phyloP scores from a whole-genome alignment of 2,113 vertebrate genomes.

The Clarias magur region DNA sequence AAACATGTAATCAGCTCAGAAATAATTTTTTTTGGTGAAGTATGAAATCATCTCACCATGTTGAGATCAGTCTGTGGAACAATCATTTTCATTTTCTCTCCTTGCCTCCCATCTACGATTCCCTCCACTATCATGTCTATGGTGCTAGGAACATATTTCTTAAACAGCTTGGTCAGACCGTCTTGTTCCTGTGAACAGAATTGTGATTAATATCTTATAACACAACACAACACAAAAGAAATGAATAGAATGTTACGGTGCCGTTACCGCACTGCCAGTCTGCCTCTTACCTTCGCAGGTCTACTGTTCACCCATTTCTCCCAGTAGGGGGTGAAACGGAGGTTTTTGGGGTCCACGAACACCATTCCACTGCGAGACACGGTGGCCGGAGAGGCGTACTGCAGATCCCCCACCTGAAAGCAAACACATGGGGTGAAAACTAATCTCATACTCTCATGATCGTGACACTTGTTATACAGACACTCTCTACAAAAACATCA shows the following conservation, averaged over 20 bases:
- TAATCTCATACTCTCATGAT: not conserved
- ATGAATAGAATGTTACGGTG: not conserved
- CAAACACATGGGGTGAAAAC: conserved; percentile 7
- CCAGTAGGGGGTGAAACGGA: conserved; percentile 89
- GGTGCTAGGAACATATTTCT: conserved; percentile 86
- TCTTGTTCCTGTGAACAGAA: conserved; percentile 66
- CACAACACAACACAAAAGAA: too few species aligned
- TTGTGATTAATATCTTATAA: not conserved
- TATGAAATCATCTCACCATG: conserved; percentile 77
- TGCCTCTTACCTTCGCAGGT: conserved; percentile 71
- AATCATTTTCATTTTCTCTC: conserved; percentile 83
- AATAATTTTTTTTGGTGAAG: not conserved
- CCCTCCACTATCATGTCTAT: conserved; percentile 90
- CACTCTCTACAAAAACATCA: not conserved
- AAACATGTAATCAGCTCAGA: not conserved
- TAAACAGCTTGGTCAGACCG: conserved; percentile 77
- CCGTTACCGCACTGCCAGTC: not conserved
- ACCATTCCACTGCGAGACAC: conserved; percentile 98
- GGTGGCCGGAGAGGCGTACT: conserved; percentile 94
- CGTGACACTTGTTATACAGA: not conserved
- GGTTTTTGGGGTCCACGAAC: conserved; percentile 94
- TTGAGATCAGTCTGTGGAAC: conserved; percentile 93
- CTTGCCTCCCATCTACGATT: conserved; percentile 81
- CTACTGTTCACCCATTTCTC: conserved; percentile 84
- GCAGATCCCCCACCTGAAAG: conserved; percentile 90